Evolutionary conservation across 2,797 vertebrate species (phyloP).

Genomic region (Cyprinodon diabolis): DNA sequence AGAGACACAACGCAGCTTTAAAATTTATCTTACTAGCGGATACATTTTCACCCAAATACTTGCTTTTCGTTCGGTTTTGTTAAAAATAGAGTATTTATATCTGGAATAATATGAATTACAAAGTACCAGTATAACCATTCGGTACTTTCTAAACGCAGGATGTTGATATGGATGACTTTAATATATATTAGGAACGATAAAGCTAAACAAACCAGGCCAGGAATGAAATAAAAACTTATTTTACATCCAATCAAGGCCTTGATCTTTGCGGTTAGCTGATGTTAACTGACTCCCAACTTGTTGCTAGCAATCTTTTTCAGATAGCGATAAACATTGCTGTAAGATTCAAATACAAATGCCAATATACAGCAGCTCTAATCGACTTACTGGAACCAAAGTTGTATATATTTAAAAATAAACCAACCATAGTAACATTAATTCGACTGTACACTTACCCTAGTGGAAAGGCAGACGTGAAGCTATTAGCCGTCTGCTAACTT

Average conservation of each 20-base stretch:
- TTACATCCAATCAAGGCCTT: conserved; percentile 41
- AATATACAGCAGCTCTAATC: not conserved
- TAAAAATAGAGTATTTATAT: not conserved
- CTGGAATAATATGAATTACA: not conserved
- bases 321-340: conserved; percentile 1
- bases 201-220: not conserved
- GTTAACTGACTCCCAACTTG: conserved; percentile 42
- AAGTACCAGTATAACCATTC: not conserved
- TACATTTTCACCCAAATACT: not conserved
- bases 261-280: conserved; percentile 27
- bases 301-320: conserved; percentile 38
- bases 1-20: not conserved
- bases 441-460: conserved; percentile 59
- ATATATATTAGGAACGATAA: not conserved
- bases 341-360: not conserved
- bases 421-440: not conserved
- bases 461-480: conserved; percentile 46
- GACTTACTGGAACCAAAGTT: fast-evolving
- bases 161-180: not conserved
- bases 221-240: conserved; percentile 5
- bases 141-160: not conserved
- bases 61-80: not conserved
- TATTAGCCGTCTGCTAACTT: conserved; percentile 59
- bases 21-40: not conserved
- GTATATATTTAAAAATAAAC: not conserved